Base-by-base conservation (phyloP, 1,140 invertebrate genomes). In the Orussus abietinus region DNA sequence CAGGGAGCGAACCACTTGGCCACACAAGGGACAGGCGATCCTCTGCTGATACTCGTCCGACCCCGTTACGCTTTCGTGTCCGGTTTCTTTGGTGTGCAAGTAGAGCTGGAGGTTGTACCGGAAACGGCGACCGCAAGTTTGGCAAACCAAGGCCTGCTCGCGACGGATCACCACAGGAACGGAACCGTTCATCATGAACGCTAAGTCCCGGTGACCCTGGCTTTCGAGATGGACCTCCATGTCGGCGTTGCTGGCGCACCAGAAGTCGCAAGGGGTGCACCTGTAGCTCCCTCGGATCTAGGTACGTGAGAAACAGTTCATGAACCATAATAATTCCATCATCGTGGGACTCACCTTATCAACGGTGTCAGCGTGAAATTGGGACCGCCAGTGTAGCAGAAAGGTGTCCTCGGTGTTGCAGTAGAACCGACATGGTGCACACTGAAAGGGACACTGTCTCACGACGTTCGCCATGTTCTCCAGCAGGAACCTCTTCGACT, bases 401-500 rank as follows among this genome's bases (percentile, higher is more conserved):
- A 92, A 89, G 31, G 81, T 75, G 13, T 79, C 71, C 15, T 84
- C 76, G 33, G 80, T 83, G 62, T 92, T 91, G 51, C 84, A 87
- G 67, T 90, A 93, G 66, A 89, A 93, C 30, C 80, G 80, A 66
- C 90, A 94, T 1, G 84, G 74, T 13, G 78, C 78, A 57, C 90
- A 94, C 62, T 91, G 89, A 59, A 86, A 93, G 0, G 87, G 87
- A 40, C 85, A 84, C 51, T 90, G 83, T 21, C 80, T 75, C 1
- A 90, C 82, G 50, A 91, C 82, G 45, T 80, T 80, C 37, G 75
- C 77, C 59, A 90, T 88, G 63, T 92, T 86, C 30, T 83, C 78
- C 14, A 90, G 70, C 28, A 91, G 80, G 51, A 87, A 76, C 14
- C 72, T 62, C 46, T 73, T 72, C 22, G 80, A 77, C 17, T 64